Evolutionary conservation across 2,797 vertebrate genomes (phyloP), one percentile per base, ranked within the genome.

Genomic region (Bovichtus diacanthus): DNA sequence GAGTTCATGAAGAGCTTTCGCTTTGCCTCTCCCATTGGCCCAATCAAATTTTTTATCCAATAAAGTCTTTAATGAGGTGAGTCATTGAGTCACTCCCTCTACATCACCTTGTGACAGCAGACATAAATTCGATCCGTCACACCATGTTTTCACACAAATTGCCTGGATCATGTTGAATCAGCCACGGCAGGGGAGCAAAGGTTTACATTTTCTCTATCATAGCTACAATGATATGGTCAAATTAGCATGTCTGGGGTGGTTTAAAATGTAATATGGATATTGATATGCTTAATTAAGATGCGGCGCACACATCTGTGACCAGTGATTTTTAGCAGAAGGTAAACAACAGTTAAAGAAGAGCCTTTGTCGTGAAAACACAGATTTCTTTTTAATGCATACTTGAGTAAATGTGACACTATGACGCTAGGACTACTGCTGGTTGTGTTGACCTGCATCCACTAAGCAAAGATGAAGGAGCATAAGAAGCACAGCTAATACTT

Each of bases 11-110:
- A 36, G 31, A 67, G 49, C 78, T 73, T 73, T 61, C 7, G 43
- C 54, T 70, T 74, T 34, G 71, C 76, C 59, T 62, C 69, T 75
- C 76, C 70, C 61, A 18, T 43, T 64, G 70, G 66, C 74, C 76
- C 71, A 68, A 74, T 92, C 82, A 74, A 19, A 76, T 81, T 67
- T 54, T 82, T 72, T 54, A 76, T 70, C 84, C 86, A 88, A 88
- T 88, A 77, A 83, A 80, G 78, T 85, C 81, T 80, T 82, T 89
- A 89, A 90, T 87, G 82, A 88, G 83, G 67, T 82, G 84, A 88
- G 71, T 82, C 82, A 49, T 43, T 25, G 70, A 86, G 76, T 83
- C 82, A 66, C 67, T 81, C 78, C 25, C 53, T 61, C 61, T 43
- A 65, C 85, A 85, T 87, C 83, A 72, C 76, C 74, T 60, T 19